Evolutionary conservation across 2,797 vertebrate genomes (phyloP).

Genomic region (Fundulus diaphanus): DNA sequence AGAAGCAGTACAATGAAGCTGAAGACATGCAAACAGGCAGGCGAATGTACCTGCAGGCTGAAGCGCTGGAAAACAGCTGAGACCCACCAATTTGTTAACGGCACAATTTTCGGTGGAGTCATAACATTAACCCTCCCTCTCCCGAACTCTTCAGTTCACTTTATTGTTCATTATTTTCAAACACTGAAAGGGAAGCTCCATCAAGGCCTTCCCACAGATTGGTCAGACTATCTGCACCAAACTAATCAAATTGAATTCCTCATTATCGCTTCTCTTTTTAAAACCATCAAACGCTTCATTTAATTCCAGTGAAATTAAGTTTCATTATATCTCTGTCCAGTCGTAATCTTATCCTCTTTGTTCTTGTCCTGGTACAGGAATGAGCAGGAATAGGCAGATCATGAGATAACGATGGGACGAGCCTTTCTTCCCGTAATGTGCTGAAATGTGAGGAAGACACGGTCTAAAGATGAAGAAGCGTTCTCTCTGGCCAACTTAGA

Average conservation of each 20-base stretch:
- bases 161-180: constrained; percentile 59
- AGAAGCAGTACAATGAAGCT: constrained; percentile 54
- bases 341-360: constrained; percentile 70
- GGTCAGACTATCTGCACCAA: constrained; percentile 50
- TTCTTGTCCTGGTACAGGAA: constrained; percentile 59
- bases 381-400: constrained; percentile 61
- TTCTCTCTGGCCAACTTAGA: constrained; percentile 82
- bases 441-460: constrained; percentile 79
- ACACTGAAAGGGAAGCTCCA: constrained; percentile 23
- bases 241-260: constrained; percentile 66
- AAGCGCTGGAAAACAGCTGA: constrained; percentile 72
- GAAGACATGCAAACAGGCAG: constrained; percentile 61
- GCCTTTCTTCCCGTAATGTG: constrained; percentile 74
- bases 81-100: constrained; percentile 72
- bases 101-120: constrained; percentile 59
- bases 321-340: constrained; percentile 64
- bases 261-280: constrained; percentile 43
- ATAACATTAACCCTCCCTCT: constrained; percentile 13
- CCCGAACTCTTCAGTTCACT: constrained; percentile 16
- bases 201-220: constrained; percentile 41
- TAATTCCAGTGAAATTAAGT: constrained; percentile 71
- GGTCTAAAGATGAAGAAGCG: constrained; percentile 77
- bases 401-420: constrained; percentile 64
- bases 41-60: constrained; percentile 72
- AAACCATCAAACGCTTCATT: constrained; percentile 56